Evolutionary conservation across 2,888 invertebrate genomes (phyloP), one percentile per base, ranked within the genome.

Genomic region (Parthenolecanium corni): DNA sequence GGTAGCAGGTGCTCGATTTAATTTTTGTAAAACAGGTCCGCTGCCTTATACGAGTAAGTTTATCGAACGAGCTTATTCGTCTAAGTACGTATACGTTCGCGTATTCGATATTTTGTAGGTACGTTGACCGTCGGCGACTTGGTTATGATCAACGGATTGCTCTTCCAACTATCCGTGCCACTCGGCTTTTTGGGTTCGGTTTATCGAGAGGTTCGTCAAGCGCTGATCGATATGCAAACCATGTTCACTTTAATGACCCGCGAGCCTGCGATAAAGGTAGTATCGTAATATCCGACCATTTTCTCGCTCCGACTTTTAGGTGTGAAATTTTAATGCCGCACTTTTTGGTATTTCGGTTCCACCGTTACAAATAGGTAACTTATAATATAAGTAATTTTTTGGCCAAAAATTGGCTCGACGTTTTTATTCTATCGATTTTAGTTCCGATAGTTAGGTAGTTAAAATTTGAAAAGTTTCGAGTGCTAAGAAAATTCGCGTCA

Each of bases 151-250:
- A 99, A 98, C 77, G 97, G 90, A 6, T 80, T 98, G 66, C 79
- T 99, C 65, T 97, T 98, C 76, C 98, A 99, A 78, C 78, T 98
- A 63, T 95, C 96, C 6, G 82, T 98, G 66, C 98, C 98, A 18
- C 79, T 98, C 46, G 96, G 96, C 68, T 99, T 98, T 77, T 81
- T 99, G 52, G 98, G 96, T 65, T 95, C 96, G 49, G 96, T 97
- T 54, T 98, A 98, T 77, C 80, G 98, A 63, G 98, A 98, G 79
- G 89, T 95, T 62, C 80, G 96, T 5, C 97, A 98, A 77, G 93
- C 97, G 11, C 78, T 97, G 65, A 85, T 96, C 65, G 98, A 98
- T 74, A 98, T 98, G 97, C 90, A 94, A 77, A 87, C 92, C 52
- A 96, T 98, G 96, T 97, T 98, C 76, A 87, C 89, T 14, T 78